Conservation (phyloP, 2,888 invertebrate species). For the Epinotia nisella region DNA sequence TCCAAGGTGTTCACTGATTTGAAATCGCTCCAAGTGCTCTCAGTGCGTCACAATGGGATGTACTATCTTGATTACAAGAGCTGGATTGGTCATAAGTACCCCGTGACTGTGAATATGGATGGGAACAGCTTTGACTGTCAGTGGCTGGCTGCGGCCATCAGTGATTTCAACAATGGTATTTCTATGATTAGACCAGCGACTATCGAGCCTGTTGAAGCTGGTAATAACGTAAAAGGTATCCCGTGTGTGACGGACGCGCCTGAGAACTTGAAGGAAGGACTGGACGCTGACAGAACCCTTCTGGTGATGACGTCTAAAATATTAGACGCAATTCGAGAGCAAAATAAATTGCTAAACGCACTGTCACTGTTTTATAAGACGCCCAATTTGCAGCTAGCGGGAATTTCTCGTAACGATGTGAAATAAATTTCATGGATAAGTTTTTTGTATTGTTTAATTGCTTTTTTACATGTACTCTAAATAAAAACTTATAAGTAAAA, state of each 20-base stretch:
- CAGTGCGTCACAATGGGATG: slow-evolving; percentile 65
- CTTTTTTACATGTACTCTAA: neutral
- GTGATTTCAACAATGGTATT: slow-evolving; percentile 68
- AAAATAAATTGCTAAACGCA: slow-evolving; percentile 55
- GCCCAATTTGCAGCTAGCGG: neutral
- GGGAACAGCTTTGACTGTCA: slow-evolving; percentile 70
- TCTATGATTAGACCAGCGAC: slow-evolving; percentile 68
- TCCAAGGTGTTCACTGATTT: slow-evolving; percentile 70
- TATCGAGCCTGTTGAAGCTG: slow-evolving; percentile 47
- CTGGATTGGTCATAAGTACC: slow-evolving; percentile 67
- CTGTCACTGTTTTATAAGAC: neutral
- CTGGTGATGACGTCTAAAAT: slow-evolving; percentile 70
- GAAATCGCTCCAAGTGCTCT: slow-evolving; percentile 62
- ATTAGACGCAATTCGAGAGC: slow-evolving; percentile 69
- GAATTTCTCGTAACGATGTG: neutral
- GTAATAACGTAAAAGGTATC: slow-evolving; percentile 68
- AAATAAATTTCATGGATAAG: neutral
- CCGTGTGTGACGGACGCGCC: slow-evolving; percentile 59
- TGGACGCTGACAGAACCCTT: slow-evolving; percentile 65
- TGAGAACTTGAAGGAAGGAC: slow-evolving; percentile 45
- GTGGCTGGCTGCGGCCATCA: slow-evolving; percentile 68
- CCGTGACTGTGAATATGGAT: slow-evolving; percentile 67
- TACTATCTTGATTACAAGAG: slow-evolving; percentile 59
- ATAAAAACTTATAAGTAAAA: neutral
- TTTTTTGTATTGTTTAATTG: neutral